Evolutionary conservation across 2,888 invertebrate species (phyloP).

Genomic region (Callyntrura guangdongensis): DNA sequence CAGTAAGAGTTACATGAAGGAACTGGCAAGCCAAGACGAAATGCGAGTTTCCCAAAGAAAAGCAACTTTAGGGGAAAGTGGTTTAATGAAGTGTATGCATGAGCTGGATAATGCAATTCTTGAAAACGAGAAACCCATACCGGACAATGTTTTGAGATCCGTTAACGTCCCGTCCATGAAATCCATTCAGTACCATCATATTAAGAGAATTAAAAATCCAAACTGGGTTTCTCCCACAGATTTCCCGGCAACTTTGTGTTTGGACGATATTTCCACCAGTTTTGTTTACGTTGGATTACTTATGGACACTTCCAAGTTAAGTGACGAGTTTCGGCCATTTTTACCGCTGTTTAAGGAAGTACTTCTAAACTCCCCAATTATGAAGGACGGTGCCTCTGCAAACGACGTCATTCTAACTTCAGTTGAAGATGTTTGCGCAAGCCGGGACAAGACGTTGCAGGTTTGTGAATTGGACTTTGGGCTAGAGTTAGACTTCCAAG

Average conservation of each 20-base stretch:
- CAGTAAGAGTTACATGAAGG: background rate
- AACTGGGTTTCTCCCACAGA: slow-evolving; percentile 23
- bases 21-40: background rate
- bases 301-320: slow-evolving; percentile 66
- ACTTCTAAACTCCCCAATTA: slow-evolving; percentile 40
- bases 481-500: slow-evolving; percentile 86
- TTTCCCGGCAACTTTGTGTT: slow-evolving; percentile 53
- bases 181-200: slow-evolving; percentile 33
- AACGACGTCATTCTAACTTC: slow-evolving; percentile 23
- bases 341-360: slow-evolving; percentile 65
- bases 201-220: slow-evolving; percentile 53
- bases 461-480: slow-evolving; percentile 89
- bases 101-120: slow-evolving; percentile 57
- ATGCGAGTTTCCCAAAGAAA: background rate
- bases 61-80: slow-evolving; percentile 8
- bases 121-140: slow-evolving; percentile 19
- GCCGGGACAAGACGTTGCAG: slow-evolving; percentile 92
- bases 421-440: slow-evolving; percentile 91
- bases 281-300: slow-evolving; percentile 58
- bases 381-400: background rate
- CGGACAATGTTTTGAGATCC: background rate
- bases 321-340: slow-evolving; percentile 40
- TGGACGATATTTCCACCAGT: slow-evolving; percentile 68
- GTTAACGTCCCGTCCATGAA: slow-evolving; percentile 54
- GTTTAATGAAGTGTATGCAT: background rate